Evolutionary conservation across 2,888 invertebrate species (phyloP), one percentile per base, ranked within the genome.

Genomic region (Trichopoda pennipes): DNA sequence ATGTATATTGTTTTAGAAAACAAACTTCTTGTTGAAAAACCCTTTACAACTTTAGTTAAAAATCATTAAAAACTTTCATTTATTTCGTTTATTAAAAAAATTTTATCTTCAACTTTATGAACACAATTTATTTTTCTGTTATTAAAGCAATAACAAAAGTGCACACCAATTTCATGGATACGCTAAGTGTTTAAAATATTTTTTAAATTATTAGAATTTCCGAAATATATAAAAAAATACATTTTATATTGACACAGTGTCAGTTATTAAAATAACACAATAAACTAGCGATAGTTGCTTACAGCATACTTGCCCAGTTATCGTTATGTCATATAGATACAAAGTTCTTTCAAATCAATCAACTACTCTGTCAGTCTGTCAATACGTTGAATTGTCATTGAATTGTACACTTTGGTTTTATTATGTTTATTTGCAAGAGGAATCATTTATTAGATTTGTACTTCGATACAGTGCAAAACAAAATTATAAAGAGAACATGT

Each of bases 261-360:
- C 63, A 64, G 14, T 35, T 32, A 35, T 17, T 19, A 9, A 6
- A 49, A 49, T 17, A 49, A 64, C 44, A 7, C 16, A 17, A 19
- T 49, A 21, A 60, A 42, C 8, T 1, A 21, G 16, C 0, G 14
- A 38, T 12, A 14, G 1, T 14, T 14, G 28, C 8, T 49, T 9
- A 12, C 17, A 19, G 19, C 35, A 58, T 14, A 49, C 14, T 6
- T 32, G 16, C n/a, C 14, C 32, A 35, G 32, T 47, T 47, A 44
- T 1, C 12, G 16, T 44, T 44, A n/a, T 51, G 51, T 42, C 32
- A 63, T n/a, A n/a, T n/a, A n/a, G 21, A 51, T 51, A 28, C 14
- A 60, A 53, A 64, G 9, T 44, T 44, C 3, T 32, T 42, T 44
- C 55, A 28, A 73, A 55, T 73, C 55, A 47, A 64, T 73, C 70